phyloP scores from a whole-genome alignment of 2,113 vertebrate species.

The Talpa occidentalis region DNA sequence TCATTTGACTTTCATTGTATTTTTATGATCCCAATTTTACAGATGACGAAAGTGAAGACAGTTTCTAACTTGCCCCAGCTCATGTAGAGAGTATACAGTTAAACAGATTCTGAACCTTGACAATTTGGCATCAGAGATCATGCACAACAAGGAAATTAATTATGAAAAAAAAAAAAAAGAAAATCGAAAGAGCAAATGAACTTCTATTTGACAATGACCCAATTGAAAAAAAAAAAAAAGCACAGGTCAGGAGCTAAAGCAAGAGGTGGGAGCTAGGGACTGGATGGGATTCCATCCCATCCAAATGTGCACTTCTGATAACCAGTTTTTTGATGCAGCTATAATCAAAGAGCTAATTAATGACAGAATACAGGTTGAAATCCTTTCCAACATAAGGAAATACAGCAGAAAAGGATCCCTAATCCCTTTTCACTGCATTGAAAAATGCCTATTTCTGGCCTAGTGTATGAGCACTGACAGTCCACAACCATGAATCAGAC shows the following conservation, averaged over 20 bases:
- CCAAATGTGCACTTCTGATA: not conserved
- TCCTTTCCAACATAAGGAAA: not conserved
- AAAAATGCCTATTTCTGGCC: not conserved
- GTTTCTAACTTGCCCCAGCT: not conserved
- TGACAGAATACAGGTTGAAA: not conserved
- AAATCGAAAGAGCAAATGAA: not conserved
- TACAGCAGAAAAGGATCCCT: too few relatives aligned
- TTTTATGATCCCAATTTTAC: not conserved
- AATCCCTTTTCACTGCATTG: not conserved
- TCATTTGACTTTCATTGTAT: not conserved
- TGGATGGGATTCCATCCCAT: too few relatives aligned
- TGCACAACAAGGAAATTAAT: not conserved
- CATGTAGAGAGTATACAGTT: not conserved
- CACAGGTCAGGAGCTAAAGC: not conserved
- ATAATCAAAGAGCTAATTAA: not conserved
- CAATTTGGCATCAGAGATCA: rapidly evolving
- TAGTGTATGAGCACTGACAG: not conserved
- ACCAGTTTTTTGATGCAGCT: not conserved
- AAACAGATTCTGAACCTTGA: not conserved
- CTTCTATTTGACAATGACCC: not conserved
- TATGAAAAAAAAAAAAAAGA: not conserved
- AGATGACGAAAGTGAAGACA: not conserved
- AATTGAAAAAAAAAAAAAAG: not conserved
- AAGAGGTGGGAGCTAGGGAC: too few relatives aligned
- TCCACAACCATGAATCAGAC: not conserved